These are phyloP conservation scores for Montipora foliosa DNA, from an alignment of 64 coral and sea anemone genomes.

Conservation along the genomic window DNA sequence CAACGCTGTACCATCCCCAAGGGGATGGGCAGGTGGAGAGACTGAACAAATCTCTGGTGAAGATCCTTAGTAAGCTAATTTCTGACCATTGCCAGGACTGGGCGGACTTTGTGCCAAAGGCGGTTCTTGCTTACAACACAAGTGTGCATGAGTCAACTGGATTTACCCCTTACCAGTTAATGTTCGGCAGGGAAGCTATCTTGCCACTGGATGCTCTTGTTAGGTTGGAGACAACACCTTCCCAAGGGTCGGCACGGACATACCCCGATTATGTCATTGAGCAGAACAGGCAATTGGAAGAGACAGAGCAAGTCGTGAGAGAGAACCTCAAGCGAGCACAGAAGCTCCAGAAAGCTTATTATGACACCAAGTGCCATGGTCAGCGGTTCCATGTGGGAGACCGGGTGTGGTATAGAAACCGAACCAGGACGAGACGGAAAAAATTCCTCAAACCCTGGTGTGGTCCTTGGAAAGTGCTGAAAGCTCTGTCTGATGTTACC, in stretches of 20 bases:
- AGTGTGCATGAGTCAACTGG: constrained; percentile 30
- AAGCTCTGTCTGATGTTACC: not conserved
- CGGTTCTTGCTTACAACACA: constrained; percentile 11
- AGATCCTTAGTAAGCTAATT: constrained; percentile 9
- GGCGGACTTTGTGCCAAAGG: constrained; percentile 3
- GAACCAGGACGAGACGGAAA: too few species aligned
- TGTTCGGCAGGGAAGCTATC: constrained; percentile 29
- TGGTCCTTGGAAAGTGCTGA: not conserved
- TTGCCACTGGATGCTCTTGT: constrained; percentile 21
- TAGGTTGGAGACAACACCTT: not conserved
- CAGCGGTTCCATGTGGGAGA: constrained; percentile 20
- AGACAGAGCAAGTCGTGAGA: constrained; percentile 16
- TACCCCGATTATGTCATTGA: constrained; percentile 45
- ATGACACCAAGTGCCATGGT: constrained; percentile 21
- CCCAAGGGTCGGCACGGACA: not conserved
- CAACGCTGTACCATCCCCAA: not conserved
- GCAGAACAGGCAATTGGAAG: constrained; percentile 25
- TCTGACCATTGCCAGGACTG: constrained; percentile 1
- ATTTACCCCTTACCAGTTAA: constrained; percentile 12
- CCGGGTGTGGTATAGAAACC: not conserved
- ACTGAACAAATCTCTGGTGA: constrained; percentile 27
- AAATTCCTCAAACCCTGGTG: not conserved
- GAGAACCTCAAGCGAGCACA: constrained; percentile 18
- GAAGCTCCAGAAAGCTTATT: not conserved
- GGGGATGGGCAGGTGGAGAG: constrained; percentile 19